Conservation (phyloP, 2,113 vertebrate species). For the Odocoileus virginianus region DNA sequence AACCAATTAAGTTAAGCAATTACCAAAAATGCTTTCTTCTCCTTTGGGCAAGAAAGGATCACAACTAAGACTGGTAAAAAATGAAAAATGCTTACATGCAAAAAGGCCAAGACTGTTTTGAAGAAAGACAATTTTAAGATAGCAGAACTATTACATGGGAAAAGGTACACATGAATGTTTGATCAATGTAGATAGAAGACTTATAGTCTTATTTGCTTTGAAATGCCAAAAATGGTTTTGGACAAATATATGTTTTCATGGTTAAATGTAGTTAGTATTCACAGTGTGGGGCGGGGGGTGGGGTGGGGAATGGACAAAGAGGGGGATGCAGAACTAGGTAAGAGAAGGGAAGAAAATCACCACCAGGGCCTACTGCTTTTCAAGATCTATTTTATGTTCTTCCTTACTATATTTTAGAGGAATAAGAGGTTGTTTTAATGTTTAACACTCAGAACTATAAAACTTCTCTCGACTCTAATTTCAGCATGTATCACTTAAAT, state of each 20-base stretch:
- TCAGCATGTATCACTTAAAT: conserved; percentile 34
- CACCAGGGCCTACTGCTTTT: conserved; percentile 10
- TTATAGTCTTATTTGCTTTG: conserved; percentile 46
- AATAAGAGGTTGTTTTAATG: conserved; percentile 22
- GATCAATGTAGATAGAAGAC: not conserved
- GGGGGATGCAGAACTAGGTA: not conserved
- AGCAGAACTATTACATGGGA: conserved; percentile 27
- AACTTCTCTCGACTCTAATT: conserved; percentile 40
- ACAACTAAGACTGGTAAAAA: conserved; percentile 62
- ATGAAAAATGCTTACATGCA: conserved; percentile 60
- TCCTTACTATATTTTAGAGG: conserved; percentile 34
- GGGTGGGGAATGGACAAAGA: not conserved
- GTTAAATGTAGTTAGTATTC: conserved; percentile 53
- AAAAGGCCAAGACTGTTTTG: conserved; percentile 45
- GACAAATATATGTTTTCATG: conserved; percentile 20
- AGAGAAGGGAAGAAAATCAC: conserved; percentile 45
- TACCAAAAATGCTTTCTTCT: conserved; percentile 61
- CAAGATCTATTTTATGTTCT: conserved; percentile 32
- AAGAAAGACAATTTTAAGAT: conserved; percentile 35
- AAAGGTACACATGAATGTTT: conserved; percentile 30
- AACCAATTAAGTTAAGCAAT: conserved; percentile 73
- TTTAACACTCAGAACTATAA: conserved; percentile 32
- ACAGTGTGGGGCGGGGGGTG: not conserved
- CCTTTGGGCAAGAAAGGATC: conserved; percentile 61
- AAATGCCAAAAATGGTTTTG: conserved; percentile 47